Base-by-base conservation (phyloP, 1,140 invertebrate genomes). In the Argopecten irradians region DNA sequence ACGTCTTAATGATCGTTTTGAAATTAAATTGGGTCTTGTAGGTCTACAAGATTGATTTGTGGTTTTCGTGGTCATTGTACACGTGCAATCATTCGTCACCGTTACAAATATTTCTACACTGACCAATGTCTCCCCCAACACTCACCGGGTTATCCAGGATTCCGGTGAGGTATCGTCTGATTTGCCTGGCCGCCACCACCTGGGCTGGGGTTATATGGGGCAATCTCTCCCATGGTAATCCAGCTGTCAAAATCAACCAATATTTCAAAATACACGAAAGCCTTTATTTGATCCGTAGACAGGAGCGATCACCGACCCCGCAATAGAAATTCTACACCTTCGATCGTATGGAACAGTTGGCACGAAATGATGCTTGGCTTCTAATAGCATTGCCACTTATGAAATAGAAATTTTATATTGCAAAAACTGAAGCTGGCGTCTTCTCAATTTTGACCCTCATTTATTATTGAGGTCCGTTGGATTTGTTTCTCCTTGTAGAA, bases 131-230 rank as follows among this genome's bases (percentile, higher is more conserved):
- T n/a, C n/a, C n/a, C n/a, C n/a, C n/a, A n/a, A n/a, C 55, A 71
- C 55, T n/a, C 88, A 93, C 92, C 88, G 86, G 41, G 33, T 91
- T 84, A 43, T 92, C 88, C 5, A 92, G 88, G 34, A 89, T 43
- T 34, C 93, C 93, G n/a, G 92, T 93, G 86, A 93, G 92, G 36
- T 89, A 92, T 19, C 87, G 89, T 8, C 86, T 36, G 28, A 93
- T 91, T 71, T 90, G 89, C 84, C 92, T 71, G 0, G 93, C 90
- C 2, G 87, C 71, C 1, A 85, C 88, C 34, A 93, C 91, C 86
- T 93, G 92, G 0, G 88, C 88, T 35, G 93, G 93, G 19, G 90
- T 92, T 7, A 92, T 92, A 36, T 91, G 87, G 16, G 93, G 92
- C 9, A 93, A 86, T 43, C 90, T 71, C 22, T 41, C 82, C 92